phyloP scores from a whole-genome alignment of 2,888 invertebrate species.

The Lepidochitona cinerea region DNA sequence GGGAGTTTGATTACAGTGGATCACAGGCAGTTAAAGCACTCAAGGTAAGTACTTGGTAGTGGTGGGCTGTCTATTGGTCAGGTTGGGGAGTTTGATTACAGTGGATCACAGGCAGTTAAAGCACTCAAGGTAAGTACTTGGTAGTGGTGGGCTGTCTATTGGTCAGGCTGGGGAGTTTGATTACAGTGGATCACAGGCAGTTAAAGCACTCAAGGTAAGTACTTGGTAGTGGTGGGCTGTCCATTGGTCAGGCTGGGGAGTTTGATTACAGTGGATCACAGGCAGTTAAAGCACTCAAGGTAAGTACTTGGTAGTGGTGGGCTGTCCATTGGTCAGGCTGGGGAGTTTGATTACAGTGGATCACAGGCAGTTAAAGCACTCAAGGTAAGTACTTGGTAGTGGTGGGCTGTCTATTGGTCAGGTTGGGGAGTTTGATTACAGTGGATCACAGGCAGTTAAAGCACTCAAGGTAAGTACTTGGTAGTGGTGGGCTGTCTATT shows the following conservation, averaged over 20 bases:
- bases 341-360: slow-evolving; percentile 13
- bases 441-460: slow-evolving; percentile 62
- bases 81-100: slow-evolving; percentile 65
- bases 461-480: slow-evolving; percentile 47
- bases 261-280: too few relatives aligned
- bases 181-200: too few relatives aligned
- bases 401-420: slow-evolving; percentile 63
- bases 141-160: too few relatives aligned
- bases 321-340: too few relatives aligned
- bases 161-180: too few relatives aligned
- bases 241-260: too few relatives aligned
- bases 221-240: too few relatives aligned
- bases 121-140: slow-evolving; percentile 47
- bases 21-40: slow-evolving; percentile 20
- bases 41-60: slow-evolving; percentile 27
- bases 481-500: too few relatives aligned
- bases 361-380: slow-evolving; percentile 20
- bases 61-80: slow-evolving; percentile 63
- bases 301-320: too few relatives aligned
- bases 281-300: too few relatives aligned
- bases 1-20: slow-evolving; percentile 13
- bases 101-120: slow-evolving; percentile 62
- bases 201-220: too few relatives aligned
- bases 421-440: slow-evolving; percentile 65
- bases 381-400: slow-evolving; percentile 27